Evolutionary conservation across 2,797 vertebrate species (phyloP).

Genomic region (Bryconaethiops microstoma): DNA sequence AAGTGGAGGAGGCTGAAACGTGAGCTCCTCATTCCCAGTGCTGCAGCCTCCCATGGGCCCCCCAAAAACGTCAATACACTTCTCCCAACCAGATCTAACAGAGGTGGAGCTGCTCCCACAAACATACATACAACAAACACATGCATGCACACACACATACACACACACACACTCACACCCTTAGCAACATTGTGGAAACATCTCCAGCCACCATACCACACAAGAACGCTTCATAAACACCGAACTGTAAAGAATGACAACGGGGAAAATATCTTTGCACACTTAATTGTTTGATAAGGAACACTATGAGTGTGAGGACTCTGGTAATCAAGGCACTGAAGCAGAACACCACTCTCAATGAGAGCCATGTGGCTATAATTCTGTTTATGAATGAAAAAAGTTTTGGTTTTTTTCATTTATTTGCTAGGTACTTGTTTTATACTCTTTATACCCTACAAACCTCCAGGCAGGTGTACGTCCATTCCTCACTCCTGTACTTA

Average conservation of each 20-base stretch:
- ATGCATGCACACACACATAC: conserved; percentile 29
- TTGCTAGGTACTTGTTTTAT: background rate
- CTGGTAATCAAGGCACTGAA: conserved; percentile 50
- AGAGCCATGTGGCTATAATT: background rate
- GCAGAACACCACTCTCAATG: conserved; percentile 34
- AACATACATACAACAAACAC: conserved; percentile 42
- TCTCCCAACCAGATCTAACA: conserved; percentile 61
- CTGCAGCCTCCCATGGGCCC: conserved; percentile 60
- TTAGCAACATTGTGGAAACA: conserved; percentile 16
- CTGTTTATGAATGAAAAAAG: conserved; percentile 11
- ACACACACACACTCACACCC: background rate
- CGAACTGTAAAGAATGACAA: conserved; percentile 9
- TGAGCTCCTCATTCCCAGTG: conserved; percentile 60
- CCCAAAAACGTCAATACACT: conserved; percentile 61
- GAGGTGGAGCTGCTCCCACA: conserved; percentile 44
- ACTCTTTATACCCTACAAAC: background rate
- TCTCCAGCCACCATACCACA: conserved; percentile 33
- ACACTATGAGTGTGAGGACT: conserved; percentile 43
- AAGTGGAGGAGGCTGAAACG: conserved; percentile 63
- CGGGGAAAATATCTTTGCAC: conserved; percentile 27
- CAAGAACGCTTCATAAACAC: conserved; percentile 24
- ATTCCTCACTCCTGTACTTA: background rate
- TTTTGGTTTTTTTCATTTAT: conserved; percentile 15
- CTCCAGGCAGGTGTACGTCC: background rate
- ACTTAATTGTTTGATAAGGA: conserved; percentile 44